These are phyloP conservation scores for Pangasius sanitwongsei DNA, from an alignment of 2,797 vertebrate species.

Conservation along the genomic window DNA sequence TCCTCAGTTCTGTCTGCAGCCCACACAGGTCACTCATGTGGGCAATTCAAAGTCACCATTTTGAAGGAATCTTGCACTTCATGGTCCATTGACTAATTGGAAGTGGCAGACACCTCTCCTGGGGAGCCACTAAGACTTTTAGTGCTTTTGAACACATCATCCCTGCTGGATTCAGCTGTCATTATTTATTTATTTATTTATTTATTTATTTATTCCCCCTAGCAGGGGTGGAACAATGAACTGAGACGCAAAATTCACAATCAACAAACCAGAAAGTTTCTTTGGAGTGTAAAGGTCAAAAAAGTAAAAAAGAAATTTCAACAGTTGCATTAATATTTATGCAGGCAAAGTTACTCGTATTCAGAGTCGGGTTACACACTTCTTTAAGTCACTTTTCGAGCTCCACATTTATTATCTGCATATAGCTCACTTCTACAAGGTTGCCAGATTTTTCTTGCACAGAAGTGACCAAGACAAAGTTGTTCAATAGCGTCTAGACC, in stretches of 20 bases:
- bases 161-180: conserved; percentile 53
- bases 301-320: not conserved
- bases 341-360: not conserved
- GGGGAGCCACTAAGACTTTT: conserved; percentile 66
- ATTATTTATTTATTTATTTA: not conserved
- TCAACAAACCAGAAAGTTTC: not conserved
- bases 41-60: conserved; percentile 68
- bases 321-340: not conserved
- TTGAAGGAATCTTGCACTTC: conserved; percentile 59
- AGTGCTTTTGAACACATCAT: conserved; percentile 67
- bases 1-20: not conserved
- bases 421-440: not conserved
- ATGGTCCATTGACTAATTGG: conserved; percentile 64
- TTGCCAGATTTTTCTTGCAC: not conserved
- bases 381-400: not conserved
- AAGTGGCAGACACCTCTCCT: conserved; percentile 68
- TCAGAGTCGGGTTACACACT: not conserved
- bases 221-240: not conserved
- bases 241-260: conserved; percentile 5
- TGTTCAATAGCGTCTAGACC: not conserved
- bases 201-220: not conserved
- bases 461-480: not conserved
- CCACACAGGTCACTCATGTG: conserved; percentile 54
- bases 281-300: not conserved
- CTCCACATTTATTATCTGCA: not conserved